Evolutionary conservation across 1,140 invertebrate genomes (phyloP).

Genomic region (Brachionus rubens): DNA sequence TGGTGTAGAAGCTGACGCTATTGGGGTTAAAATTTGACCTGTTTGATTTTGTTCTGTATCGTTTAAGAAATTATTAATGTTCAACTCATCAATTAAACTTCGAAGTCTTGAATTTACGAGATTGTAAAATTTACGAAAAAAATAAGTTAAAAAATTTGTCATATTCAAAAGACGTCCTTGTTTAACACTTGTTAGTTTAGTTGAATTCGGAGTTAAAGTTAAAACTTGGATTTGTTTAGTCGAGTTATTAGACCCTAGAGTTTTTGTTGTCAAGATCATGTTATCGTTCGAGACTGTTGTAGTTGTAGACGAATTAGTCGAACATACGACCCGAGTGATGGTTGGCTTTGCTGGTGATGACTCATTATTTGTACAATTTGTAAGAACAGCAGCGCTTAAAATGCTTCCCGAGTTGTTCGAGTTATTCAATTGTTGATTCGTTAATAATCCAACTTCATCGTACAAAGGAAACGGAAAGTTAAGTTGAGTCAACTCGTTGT

Average conservation of each 20-base stretch:
- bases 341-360: not conserved
- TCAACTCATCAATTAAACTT: not conserved
- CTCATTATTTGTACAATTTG: not conserved
- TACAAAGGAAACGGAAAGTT: slow-evolving; percentile 27
- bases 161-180: not conserved
- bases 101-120: not conserved
- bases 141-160: slow-evolving; percentile 23
- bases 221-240: slow-evolving; percentile 28
- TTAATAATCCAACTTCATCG: slow-evolving; percentile 2
- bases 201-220: not conserved
- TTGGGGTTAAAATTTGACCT: not conserved
- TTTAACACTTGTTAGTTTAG: not conserved
- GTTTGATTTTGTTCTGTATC: not conserved
- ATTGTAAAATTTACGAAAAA: slow-evolving; percentile 37
- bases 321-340: slow-evolving; percentile 12
- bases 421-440: not conserved
- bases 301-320: slow-evolving; percentile 25
- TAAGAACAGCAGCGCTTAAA: slow-evolving; percentile 2
- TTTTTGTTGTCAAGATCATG: slow-evolving; percentile 13
- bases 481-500: not conserved
- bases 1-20: slow-evolving; percentile 10
- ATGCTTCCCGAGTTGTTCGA: not conserved
- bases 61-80: not conserved
- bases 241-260: not conserved
- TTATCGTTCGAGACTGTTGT: slow-evolving; percentile 8